These are phyloP conservation scores for Aphelocoma coerulescens DNA, from an alignment of 2,113 vertebrate genomes.

Conservation along the genomic window DNA sequence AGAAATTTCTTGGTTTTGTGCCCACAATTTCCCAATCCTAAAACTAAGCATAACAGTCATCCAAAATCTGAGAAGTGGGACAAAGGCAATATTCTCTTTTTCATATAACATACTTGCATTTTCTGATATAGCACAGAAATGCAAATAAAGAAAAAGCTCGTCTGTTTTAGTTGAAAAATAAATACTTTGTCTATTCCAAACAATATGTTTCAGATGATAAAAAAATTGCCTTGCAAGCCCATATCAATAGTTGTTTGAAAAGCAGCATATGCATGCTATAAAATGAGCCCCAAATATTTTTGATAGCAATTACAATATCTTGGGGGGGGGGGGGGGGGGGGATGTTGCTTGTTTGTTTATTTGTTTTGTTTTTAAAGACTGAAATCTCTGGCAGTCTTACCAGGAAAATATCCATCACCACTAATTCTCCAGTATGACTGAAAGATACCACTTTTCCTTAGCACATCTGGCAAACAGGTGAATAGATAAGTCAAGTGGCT, in stretches of 20 bases:
- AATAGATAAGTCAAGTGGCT: neutral
- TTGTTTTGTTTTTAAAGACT: neutral
- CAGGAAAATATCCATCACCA: neutral
- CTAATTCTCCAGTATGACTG: neutral
- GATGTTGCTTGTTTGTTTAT: neutral
- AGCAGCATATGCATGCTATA: fast-evolving
- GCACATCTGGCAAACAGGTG: neutral
- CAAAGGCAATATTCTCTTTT: neutral
- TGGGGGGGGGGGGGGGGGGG: fast-evolving
- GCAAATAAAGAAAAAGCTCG: neutral
- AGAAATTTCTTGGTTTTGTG: neutral
- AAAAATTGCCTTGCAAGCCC: neutral
- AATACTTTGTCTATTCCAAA: neutral
- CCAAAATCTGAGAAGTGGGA: neutral
- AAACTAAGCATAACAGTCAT: neutral
- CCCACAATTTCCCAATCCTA: neutral
- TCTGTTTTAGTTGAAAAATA: neutral
- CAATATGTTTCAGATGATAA: neutral
- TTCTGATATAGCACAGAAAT: neutral
- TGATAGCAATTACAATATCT: neutral
- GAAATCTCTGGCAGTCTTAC: neutral
- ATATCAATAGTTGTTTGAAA: neutral
- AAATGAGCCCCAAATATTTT: neutral
- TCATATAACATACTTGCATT: neutral
- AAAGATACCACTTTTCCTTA: neutral